Evolutionary conservation across 2,888 invertebrate genomes (phyloP), one percentile per base, ranked within the genome.

Genomic region (Drosophila cognata): DNA sequence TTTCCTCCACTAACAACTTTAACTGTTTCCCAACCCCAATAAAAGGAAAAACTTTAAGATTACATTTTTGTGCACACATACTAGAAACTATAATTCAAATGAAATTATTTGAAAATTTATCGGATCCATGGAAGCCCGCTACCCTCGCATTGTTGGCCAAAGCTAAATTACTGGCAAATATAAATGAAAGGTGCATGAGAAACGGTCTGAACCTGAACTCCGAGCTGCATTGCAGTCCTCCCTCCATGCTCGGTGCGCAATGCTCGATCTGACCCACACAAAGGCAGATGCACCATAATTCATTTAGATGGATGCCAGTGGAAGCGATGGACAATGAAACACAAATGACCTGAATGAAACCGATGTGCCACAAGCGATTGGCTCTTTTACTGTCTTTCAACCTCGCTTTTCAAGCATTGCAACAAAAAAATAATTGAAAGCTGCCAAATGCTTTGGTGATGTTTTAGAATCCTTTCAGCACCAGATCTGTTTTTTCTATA

Each of bases 151-250:
- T 85, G 82, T 83, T 80, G 78, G 81, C 67, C 74, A 68, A 65
- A 64, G 73, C 71, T 81, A 85, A 84, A 81, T 79, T 72, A 79
- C 76, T 79, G 83, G 76, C 83, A 81, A 85, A 84, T 82, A 74
- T 81, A 67, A 55, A 63, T 51, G 65, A 82, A 70, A 68, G 64
- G 76, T 53, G 71, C 70, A 82, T 71, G 74, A 83, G 74, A 78
- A 85, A 79, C 67, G 81, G 67, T 64, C 57, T 68, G 70, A 77
- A 48, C 66, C 72, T 57, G 65, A 65, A 79, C 59, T 51, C 33
- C 10, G 8, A 28, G 28, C 25, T 62, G 56, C 46, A 52, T 29
- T 59, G 57, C 71, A 59, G 51, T 52, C 38, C 48, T 36, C 50
- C 53, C 28, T 46, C 16, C 8, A 16, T 25, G 46, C 25, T 43